Conservation (phyloP, 2,888 invertebrate genomes). For the Aphodius sticticus region DNA sequence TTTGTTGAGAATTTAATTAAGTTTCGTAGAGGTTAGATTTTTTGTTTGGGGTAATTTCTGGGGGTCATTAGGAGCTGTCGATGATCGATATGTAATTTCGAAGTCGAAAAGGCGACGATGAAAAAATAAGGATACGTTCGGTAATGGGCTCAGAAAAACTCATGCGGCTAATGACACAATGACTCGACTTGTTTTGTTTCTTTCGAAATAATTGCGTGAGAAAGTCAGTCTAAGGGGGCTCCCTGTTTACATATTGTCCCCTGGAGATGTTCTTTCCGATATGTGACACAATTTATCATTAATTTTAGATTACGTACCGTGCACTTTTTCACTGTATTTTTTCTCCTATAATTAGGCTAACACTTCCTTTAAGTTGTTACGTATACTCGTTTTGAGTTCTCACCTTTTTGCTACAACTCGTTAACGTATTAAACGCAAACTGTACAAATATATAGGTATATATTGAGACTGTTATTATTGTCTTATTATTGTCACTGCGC, state of each 20-base stretch:
- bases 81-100: not conserved
- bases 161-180: not conserved
- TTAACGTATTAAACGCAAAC: not conserved
- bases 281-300: not conserved
- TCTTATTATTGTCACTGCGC: not conserved
- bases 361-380: not conserved
- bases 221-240: not conserved
- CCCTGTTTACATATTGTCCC: not conserved
- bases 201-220: not conserved
- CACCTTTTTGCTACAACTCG: not conserved
- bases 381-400: not conserved
- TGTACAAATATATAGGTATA: not conserved
- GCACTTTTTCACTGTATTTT: not conserved
- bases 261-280: not conserved
- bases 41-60: not conserved
- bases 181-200: conserved; percentile 4
- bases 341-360: not conserved
- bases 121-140: not conserved
- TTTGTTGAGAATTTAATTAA: not conserved
- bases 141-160: not conserved
- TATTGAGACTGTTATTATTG: not conserved
- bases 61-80: not conserved
- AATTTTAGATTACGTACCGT: not conserved
- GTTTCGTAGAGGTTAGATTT: not conserved
- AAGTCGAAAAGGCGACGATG: not conserved